Percentiles rank a stretch among this genome's conserved stretches.
These are phyloP conservation scores for Recurvirostra avosetta DNA, from an alignment of 2,113 vertebrate species.

Conservation along the genomic window DNA sequence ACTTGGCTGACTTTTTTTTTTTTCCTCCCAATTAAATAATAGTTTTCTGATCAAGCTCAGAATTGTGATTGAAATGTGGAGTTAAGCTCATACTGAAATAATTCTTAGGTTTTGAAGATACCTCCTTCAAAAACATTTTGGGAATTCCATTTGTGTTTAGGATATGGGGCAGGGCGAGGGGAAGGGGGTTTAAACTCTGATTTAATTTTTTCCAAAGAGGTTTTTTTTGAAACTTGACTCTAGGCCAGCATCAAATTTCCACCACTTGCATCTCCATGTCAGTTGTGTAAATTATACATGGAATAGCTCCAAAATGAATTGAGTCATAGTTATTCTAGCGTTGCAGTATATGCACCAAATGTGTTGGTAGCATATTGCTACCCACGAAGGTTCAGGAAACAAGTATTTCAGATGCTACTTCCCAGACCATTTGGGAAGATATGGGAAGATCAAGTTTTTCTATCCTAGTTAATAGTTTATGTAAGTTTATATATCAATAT, in stretches of 20 bases:
- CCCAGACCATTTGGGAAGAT: not conserved
- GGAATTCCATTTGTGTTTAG: not conserved
- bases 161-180: fast-evolving
- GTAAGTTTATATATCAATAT: not conserved
- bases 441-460: not conserved
- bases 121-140: not conserved
- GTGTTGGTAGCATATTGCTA: not conserved
- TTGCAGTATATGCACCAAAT: not conserved
- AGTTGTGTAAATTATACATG: not conserved
- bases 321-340: not conserved
- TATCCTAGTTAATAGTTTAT: not conserved
- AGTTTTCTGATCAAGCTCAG: not conserved
- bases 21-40: not conserved
- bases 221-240: not conserved
- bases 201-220: not conserved
- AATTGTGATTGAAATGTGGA: not conserved
- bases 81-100: not conserved
- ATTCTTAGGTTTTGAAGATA: not conserved
- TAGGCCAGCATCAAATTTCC: not conserved
- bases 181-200: not conserved
- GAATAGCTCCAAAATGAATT: not conserved
- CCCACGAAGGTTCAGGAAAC: not conserved
- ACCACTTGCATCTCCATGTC: not conserved
- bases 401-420: not conserved
- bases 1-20: not conserved